phyloP scores from a whole-genome alignment of 2,797 vertebrate genomes.

The Fratercula arctica region DNA sequence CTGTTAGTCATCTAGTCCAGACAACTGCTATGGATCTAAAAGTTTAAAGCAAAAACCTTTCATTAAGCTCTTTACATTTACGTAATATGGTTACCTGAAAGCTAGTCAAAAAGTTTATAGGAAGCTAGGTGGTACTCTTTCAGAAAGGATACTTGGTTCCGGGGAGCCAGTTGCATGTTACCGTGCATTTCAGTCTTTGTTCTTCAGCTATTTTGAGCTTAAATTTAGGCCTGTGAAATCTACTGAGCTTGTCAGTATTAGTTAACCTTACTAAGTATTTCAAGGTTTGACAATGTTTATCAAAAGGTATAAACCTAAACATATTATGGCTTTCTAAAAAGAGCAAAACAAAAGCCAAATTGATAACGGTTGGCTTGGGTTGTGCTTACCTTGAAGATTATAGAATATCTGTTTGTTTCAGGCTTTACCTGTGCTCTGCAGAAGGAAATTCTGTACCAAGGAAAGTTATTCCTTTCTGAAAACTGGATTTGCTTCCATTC shows the following conservation, averaged over 20 bases:
- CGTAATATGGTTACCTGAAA: background rate
- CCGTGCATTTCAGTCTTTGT: background rate
- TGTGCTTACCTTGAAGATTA: background rate
- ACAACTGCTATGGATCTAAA: background rate
- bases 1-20: background rate
- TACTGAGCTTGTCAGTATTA: background rate
- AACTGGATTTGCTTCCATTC: conserved; percentile 98
- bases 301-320: background rate
- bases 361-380: background rate
- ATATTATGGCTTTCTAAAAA: background rate
- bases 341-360: background rate
- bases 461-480: conserved; percentile 91
- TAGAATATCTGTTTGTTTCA: conserved; percentile 58
- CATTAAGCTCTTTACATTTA: background rate
- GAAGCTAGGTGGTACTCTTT: background rate
- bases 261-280: background rate
- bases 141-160: background rate
- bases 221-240: background rate
- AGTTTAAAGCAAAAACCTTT: background rate
- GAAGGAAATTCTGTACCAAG: conserved; percentile 97
- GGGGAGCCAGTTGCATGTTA: background rate
- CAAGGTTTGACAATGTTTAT: background rate
- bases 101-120: background rate
- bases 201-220: background rate
- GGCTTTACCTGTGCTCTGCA: conserved; percentile 96